Conservation (phyloP, 2,888 invertebrate genomes). For the Ormia ochracea region DNA sequence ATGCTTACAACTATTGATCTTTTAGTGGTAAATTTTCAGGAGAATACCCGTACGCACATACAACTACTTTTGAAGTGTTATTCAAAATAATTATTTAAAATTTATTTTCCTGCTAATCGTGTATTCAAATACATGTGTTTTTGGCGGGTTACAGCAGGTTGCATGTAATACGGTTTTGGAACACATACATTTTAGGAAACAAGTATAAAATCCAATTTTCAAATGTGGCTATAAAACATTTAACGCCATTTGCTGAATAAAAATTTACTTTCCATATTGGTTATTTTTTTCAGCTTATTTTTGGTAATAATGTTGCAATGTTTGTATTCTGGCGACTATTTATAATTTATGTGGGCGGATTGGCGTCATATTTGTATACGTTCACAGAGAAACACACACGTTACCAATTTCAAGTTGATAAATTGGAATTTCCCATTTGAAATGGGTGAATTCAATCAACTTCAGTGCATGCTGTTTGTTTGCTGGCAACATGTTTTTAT, state of each 20-base stretch:
- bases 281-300: constrained; percentile 43
- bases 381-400: background rate
- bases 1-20: no score
- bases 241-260: constrained; percentile 45
- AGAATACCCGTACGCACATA: background rate
- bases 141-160: background rate
- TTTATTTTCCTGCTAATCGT: background rate
- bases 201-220: constrained; percentile 40
- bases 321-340: constrained; percentile 48
- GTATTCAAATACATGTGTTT: background rate
- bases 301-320: constrained; percentile 54
- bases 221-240: constrained; percentile 42
- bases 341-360: background rate
- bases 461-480: background rate
- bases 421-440: constrained; percentile 13
- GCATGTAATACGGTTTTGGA: background rate
- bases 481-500: background rate
- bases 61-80: background rate
- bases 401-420: background rate
- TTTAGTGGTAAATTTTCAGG: no score
- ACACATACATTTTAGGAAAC: background rate
- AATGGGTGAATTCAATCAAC: constrained; percentile 28
- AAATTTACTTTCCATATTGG: constrained; percentile 20
- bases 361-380: background rate
- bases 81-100: background rate